Percentiles rank a stretch among this genome's conserved stretches.
These are phyloP conservation scores for Phymanthus crucifer DNA, from an alignment of 92 coral and sea anemone species.

Conservation along the genomic window DNA sequence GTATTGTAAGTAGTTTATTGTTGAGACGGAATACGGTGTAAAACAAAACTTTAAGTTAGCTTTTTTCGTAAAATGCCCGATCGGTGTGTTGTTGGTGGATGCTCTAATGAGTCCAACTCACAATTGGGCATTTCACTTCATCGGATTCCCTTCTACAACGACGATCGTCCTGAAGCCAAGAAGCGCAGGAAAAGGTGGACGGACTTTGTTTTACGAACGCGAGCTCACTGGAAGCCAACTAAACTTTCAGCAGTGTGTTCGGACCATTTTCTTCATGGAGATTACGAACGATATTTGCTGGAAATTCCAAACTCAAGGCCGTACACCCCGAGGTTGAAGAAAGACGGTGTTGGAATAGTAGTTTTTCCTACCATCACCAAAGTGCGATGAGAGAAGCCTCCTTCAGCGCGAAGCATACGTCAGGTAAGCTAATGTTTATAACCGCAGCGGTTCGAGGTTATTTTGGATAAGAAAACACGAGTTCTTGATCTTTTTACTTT, in stretches of 20 bases:
- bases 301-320: too few relatives aligned
- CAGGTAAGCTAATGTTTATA: too few relatives aligned
- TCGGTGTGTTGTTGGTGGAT: slow-evolving; percentile 15
- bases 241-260: slow-evolving; percentile 14
- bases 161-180: slow-evolving; percentile 20
- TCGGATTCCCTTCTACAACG: slow-evolving; percentile 8
- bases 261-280: slow-evolving; percentile 11
- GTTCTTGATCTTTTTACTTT: too few relatives aligned
- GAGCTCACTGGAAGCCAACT: neutral
- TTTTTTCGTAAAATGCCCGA: slow-evolving; percentile 10
- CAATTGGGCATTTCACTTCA: neutral
- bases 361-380: neutral
- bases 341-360: slow-evolving; percentile 17
- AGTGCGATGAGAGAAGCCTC: too few relatives aligned
- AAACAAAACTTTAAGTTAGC: too few relatives aligned
- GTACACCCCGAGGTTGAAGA: neutral
- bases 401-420: too few relatives aligned
- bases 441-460: too few relatives aligned
- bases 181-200: slow-evolving; percentile 15
- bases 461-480: too few relatives aligned
- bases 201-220: slow-evolving; percentile 3
- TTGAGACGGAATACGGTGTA: too few relatives aligned
- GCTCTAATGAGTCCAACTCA: slow-evolving; percentile 8
- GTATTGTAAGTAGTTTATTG: too few relatives aligned
- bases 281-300: neutral